Evolutionary conservation across 2,113 vertebrate genomes (phyloP).

Genomic region (Clupea harengus): DNA sequence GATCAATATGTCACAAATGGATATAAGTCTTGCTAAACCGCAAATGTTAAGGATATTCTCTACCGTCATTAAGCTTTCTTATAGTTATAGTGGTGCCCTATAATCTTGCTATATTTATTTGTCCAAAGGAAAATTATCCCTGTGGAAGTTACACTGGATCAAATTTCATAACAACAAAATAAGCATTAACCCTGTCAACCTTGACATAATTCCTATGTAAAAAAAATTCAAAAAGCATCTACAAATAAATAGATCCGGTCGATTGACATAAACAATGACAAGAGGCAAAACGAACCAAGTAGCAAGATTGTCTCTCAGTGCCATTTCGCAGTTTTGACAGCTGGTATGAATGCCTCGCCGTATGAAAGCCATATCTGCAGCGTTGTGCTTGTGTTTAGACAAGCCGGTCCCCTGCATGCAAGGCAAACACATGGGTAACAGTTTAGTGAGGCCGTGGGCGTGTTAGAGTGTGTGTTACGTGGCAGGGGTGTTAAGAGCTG

Average conservation of each 20-base stretch:
- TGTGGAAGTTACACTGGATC: not conserved
- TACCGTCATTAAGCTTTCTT: not conserved
- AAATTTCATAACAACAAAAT: not conserved
- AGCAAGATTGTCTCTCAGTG: not conserved
- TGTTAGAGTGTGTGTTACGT: not conserved
- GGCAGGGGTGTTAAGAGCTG: not conserved
- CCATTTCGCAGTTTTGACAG: constrained; percentile 16
- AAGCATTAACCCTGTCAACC: not conserved
- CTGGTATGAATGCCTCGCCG: not conserved
- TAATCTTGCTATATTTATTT: not conserved
- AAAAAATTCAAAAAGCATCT: not conserved
- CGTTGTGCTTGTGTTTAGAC: not conserved
- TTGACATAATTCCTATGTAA: not conserved
- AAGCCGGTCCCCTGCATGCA: not conserved
- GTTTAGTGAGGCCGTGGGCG: not conserved
- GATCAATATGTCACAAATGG: not conserved
- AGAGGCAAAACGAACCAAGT: not conserved
- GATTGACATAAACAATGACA: not conserved
- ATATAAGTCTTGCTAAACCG: not conserved
- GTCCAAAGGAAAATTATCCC: not conserved
- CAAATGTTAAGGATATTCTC: not conserved
- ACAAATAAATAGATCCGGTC: not conserved
- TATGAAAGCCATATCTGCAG: not conserved
- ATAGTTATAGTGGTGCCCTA: not conserved
- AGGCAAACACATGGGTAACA: not conserved